Conservation (phyloP, 2,113 vertebrate genomes). For the Poeciliopsis retropinna region DNA sequence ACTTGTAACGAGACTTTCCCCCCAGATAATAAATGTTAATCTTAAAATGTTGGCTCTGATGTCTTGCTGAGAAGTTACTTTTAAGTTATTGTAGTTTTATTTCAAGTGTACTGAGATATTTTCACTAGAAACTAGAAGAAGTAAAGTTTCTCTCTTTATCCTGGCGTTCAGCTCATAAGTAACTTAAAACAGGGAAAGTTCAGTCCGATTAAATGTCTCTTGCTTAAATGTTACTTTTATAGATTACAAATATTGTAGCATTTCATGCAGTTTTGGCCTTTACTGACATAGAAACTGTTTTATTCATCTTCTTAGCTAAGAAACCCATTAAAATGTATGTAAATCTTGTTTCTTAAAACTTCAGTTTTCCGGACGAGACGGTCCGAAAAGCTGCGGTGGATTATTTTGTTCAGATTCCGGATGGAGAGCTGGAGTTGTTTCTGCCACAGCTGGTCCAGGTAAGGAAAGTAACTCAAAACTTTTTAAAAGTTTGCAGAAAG, state of each 20-base stretch:
- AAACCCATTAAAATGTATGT: neutral
- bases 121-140: neutral
- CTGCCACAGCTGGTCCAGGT: slow-evolving; percentile 91
- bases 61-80: no score
- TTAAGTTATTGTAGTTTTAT: no score
- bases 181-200: neutral
- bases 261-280: neutral
- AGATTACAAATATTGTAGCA: neutral
- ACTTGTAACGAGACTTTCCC: no score
- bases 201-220: neutral
- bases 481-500: no score
- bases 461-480: slow-evolving; percentile 28
- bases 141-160: neutral
- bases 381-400: slow-evolving; percentile 82
- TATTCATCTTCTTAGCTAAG: neutral
- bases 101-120: no score
- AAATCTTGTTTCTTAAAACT: neutral
- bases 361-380: slow-evolving; percentile 89
- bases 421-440: slow-evolving; percentile 83
- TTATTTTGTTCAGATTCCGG: slow-evolving; percentile 81
- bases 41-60: no score
- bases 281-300: neutral
- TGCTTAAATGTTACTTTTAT: neutral
- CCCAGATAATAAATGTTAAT: no score
- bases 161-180: neutral